A percentile compares a stretch with the other conserved stretches of the same genome.
phyloP scores from a whole-genome alignment of 23 tunicate genomes.

The Halocynthia aurantium region DNA sequence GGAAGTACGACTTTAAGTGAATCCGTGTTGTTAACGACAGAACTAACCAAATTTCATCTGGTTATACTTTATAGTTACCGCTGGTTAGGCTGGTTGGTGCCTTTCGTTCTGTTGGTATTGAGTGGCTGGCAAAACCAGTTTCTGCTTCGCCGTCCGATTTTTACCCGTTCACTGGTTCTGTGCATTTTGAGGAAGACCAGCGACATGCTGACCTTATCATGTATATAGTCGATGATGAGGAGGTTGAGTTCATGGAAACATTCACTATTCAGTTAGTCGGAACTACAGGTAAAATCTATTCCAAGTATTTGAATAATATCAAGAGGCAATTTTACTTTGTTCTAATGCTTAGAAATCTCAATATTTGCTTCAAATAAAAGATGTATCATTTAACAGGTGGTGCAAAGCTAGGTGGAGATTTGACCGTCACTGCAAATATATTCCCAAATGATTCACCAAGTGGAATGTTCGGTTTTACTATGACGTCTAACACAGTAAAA shows the following conservation, averaged over 20 bases:
- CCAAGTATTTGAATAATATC: neutral
- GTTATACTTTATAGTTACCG: constrained; percentile 25
- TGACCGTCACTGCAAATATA: constrained; percentile 48
- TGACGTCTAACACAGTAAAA: constrained; percentile 18
- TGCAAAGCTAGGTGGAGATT: constrained; percentile 76
- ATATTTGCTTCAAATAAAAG: too few relatives aligned
- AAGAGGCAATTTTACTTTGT: neutral
- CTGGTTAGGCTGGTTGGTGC: constrained; percentile 37
- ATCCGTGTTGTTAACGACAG: too few relatives aligned
- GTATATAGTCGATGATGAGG: constrained; percentile 66
- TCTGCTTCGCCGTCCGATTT: constrained; percentile 49
- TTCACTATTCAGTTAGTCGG: constrained; percentile 66
- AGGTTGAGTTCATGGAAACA: constrained; percentile 74
- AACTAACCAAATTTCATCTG: too few relatives aligned
- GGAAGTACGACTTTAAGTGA: too few relatives aligned
- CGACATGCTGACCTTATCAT: constrained; percentile 36
- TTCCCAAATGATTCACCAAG: constrained; percentile 86
- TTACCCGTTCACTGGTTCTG: constrained; percentile 72
- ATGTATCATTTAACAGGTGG: constrained; percentile 36
- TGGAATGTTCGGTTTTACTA: constrained; percentile 84
- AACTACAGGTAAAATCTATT: constrained; percentile 29
- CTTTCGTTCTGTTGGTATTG: constrained; percentile 66
- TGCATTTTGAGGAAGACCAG: constrained; percentile 40
- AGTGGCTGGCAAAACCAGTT: constrained; percentile 61
- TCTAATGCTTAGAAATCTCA: neutral